Percentiles rank a stretch among this genome's conserved stretches.
phyloP scores from a whole-genome alignment of 2,888 invertebrate species.

The Ophion ventricosus region DNA sequence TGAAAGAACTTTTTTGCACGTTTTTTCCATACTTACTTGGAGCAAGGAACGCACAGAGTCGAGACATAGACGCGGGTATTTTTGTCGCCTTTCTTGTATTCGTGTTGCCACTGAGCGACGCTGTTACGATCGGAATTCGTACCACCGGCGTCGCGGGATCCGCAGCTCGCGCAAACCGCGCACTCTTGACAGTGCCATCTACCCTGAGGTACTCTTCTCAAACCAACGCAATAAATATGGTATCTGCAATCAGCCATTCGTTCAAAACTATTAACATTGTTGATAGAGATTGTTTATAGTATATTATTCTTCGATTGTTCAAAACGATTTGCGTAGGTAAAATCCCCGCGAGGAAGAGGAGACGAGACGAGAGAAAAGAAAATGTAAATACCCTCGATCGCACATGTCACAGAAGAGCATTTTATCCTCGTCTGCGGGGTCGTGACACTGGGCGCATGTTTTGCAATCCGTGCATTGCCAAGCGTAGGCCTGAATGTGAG shows the following conservation, averaged over 20 bases:
- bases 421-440: conserved; percentile 93
- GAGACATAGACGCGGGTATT: conserved; percentile 83
- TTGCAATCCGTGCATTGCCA: conserved; percentile 98
- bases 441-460: conserved; percentile 92
- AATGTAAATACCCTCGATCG: conserved; percentile 89
- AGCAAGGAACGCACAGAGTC: conserved; percentile 88
- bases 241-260: conserved; percentile 84
- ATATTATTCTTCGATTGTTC: not conserved
- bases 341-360: not conserved
- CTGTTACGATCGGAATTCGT: conserved; percentile 81
- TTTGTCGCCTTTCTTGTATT: conserved; percentile 84
- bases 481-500: conserved; percentile 92
- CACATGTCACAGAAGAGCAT: conserved; percentile 98
- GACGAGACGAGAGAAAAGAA: conserved; percentile 30
- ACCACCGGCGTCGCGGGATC: conserved; percentile 83
- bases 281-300: not conserved
- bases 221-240: conserved; percentile 95
- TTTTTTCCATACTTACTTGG: conserved; percentile 84
- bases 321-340: not conserved
- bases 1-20: not conserved
- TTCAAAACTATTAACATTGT: not conserved
- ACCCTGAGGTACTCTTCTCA: conserved; percentile 91
- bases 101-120: conserved; percentile 84
- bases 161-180: conserved; percentile 86
- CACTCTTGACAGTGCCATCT: conserved; percentile 95